phyloP scores from a whole-genome alignment of 2,888 invertebrate species.

The Dysmachus trigonus region DNA sequence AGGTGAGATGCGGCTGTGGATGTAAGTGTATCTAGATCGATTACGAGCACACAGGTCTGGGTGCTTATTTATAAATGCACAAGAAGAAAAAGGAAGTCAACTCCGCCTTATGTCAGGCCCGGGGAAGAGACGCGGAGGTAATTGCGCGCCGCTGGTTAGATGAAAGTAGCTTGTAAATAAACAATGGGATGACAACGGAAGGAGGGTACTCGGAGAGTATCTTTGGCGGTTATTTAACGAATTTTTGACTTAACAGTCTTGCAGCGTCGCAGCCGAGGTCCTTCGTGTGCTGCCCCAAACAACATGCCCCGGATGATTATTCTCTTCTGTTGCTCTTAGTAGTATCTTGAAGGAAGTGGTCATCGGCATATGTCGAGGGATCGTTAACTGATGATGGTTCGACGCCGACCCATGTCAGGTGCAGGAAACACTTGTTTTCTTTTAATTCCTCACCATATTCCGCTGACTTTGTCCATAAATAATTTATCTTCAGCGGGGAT shows the following conservation, averaged over 20 bases:
- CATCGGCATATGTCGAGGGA: conserved; percentile 29
- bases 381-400: conserved; percentile 25
- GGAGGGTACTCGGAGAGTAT: conserved; percentile 44
- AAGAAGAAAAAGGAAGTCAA: conserved; percentile 39
- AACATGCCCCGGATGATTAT: not conserved
- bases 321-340: not conserved
- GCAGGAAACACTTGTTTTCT: conserved; percentile 40
- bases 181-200: conserved; percentile 41
- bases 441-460: conserved; percentile 22
- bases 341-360: conserved; percentile 15
- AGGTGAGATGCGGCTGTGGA: conserved; percentile 44
- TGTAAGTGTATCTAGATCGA: conserved; percentile 36
- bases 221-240: conserved; percentile 50
- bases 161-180: conserved; percentile 9
- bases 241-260: conserved; percentile 42
- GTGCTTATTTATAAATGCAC: not conserved
- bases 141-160: conserved; percentile 4
- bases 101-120: conserved; percentile 45
- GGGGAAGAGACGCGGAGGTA: not conserved
- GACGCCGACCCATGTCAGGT: conserved; percentile 41
- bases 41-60: not conserved
- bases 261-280: not conserved
- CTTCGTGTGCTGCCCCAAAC: not conserved
- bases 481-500: not conserved
- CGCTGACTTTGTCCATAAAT: not conserved